A percentile compares a stretch with the other conserved stretches of the same genome.
phyloP scores from a whole-genome alignment of 2,797 vertebrate genomes.

The Threskiornis aethiopicus region DNA sequence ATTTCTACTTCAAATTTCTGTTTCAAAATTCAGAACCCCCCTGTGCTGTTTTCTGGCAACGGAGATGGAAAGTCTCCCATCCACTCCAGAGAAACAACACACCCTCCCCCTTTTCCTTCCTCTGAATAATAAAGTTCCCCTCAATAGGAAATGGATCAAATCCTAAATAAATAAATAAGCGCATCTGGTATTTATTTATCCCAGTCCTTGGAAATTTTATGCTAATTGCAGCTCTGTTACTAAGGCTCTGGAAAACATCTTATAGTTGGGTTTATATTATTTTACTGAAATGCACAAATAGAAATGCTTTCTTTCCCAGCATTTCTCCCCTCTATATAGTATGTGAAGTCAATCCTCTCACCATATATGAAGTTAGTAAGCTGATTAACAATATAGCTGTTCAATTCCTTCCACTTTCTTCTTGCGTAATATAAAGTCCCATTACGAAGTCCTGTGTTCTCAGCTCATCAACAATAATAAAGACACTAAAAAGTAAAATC shows the following conservation, averaged over 20 bases:
- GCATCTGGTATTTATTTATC: conserved; percentile 28
- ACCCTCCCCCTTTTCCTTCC: not conserved
- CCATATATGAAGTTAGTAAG: not conserved
- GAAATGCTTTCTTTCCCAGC: not conserved
- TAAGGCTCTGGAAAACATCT: conserved; percentile 13
- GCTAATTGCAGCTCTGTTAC: conserved; percentile 16
- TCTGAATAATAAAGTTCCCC: not conserved
- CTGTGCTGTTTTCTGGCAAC: not conserved
- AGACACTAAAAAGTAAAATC: not conserved
- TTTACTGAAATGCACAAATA: not conserved
- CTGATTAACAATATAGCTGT: not conserved
- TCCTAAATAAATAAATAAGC: conserved; percentile 27
- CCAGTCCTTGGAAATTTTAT: not conserved
- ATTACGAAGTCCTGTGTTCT: not conserved
- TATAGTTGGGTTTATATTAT: not conserved
- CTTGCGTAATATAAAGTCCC: not conserved
- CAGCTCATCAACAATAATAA: not conserved
- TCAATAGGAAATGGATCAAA: conserved; percentile 17
- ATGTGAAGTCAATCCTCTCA: not conserved
- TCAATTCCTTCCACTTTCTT: not conserved
- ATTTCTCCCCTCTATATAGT: not conserved
- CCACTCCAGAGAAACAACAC: not conserved
- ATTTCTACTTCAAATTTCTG: not conserved
- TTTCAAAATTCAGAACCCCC: not conserved
- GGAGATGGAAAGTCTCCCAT: not conserved